Evolutionary conservation across 37 sponge, comb jelly and placozoan species (phyloP).

Genomic region (Crambe crambe): DNA sequence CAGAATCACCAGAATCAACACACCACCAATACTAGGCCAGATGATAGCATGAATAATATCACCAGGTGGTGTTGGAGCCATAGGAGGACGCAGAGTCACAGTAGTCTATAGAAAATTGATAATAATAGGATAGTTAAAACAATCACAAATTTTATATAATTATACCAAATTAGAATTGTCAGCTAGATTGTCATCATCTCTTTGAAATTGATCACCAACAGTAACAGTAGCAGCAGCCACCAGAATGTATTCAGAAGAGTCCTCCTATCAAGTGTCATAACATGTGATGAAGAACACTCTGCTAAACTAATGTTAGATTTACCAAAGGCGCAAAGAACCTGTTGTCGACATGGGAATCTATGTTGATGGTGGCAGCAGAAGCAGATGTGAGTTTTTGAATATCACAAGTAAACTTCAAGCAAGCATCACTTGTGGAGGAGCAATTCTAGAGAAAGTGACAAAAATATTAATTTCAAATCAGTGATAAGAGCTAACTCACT

Average conservation of each 20-base stretch:
- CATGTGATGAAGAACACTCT: too few species aligned
- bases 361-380: not conserved
- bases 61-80: not conserved
- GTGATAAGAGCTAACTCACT: too few species aligned
- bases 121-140: too few species aligned
- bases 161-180: not conserved
- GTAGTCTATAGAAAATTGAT: too few species aligned
- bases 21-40: not conserved
- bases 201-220: not conserved
- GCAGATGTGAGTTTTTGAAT: not conserved
- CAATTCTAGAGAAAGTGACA: too few species aligned
- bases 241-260: not conserved
- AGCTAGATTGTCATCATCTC: not conserved
- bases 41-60: not conserved
- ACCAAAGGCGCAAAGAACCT: not conserved
- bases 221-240: not conserved
- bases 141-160: too few species aligned
- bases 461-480: too few species aligned
- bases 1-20: not conserved
- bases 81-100: not conserved
- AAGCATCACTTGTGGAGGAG: too few species aligned
- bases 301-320: too few species aligned
- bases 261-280: too few species aligned
- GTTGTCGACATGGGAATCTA: not conserved
- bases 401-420: not conserved